Evolutionary conservation across 2,113 vertebrate genomes (phyloP).

Genomic region (Mobula birostris): DNA sequence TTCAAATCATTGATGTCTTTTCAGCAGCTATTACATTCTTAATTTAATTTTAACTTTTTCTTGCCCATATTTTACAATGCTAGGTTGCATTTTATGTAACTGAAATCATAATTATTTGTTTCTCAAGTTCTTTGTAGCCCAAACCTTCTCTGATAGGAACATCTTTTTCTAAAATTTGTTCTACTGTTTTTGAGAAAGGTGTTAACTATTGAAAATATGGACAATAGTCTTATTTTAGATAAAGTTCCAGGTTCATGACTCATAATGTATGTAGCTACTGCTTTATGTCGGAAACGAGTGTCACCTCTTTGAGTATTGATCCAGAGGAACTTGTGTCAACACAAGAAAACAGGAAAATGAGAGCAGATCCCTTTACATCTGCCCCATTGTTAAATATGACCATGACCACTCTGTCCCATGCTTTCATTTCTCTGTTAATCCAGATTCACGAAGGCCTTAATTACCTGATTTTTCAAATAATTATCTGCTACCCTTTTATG

Average conservation of each 20-base stretch:
- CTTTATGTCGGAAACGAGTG: not conserved
- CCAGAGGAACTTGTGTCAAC: not conserved
- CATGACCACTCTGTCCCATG: too few species aligned
- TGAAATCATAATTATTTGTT: not conserved
- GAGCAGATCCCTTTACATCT: too few species aligned
- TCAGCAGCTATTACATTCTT: not conserved
- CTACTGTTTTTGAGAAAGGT: not conserved
- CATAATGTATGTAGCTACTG: not conserved
- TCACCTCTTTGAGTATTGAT: not conserved
- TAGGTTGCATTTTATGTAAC: not conserved
- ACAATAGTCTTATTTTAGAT: not conserved
- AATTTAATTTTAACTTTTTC: not conserved
- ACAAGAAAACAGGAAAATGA: not conserved
- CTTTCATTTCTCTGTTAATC: too few species aligned
- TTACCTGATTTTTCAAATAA: too few species aligned
- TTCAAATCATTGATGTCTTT: not conserved
- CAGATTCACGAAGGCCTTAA: too few species aligned
- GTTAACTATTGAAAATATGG: too few species aligned
- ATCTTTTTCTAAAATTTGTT: not conserved
- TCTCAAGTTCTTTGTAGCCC: not conserved
- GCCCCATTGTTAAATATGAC: too few species aligned
- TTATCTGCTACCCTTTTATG: too few species aligned
- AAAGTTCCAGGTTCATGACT: not conserved
- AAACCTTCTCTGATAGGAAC: not conserved
- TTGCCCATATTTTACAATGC: not conserved